These are phyloP conservation scores for Cheirogaleus major DNA, from an alignment of 2,797 vertebrate species.

Conservation along the genomic window DNA sequence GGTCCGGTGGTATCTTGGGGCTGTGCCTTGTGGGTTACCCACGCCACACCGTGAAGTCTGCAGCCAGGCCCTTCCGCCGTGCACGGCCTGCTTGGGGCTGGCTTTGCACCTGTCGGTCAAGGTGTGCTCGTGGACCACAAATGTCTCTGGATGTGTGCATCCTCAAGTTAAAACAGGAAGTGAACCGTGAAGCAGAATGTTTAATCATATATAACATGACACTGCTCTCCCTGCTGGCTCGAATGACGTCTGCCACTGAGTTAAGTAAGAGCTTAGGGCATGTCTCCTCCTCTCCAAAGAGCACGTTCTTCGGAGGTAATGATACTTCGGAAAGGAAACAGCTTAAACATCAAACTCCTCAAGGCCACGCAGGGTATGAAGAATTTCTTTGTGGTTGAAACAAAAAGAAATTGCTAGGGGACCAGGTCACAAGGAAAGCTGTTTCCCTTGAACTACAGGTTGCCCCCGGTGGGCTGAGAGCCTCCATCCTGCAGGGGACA, in stretches of 20 bases:
- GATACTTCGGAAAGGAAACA: neutral
- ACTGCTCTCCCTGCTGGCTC: neutral
- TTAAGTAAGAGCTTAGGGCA: neutral
- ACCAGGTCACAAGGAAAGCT: neutral
- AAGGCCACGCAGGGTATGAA: neutral
- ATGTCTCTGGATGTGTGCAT: accelerated
- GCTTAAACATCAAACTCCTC: neutral
- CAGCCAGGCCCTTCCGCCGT: neutral
- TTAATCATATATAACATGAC: too few relatives aligned
- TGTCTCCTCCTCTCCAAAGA: neutral
- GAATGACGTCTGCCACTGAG: neutral
- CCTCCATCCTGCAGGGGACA: neutral
- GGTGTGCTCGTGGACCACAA: accelerated
- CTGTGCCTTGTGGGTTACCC: neutral
- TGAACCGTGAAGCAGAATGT: accelerated
- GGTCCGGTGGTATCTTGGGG: accelerated
- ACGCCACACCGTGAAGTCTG: accelerated
- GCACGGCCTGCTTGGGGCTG: neutral
- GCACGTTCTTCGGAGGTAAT: neutral
- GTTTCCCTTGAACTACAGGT: neutral
- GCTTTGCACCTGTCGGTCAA: neutral
- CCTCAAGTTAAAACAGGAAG: neutral
- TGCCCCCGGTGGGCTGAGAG: neutral
- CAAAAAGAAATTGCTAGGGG: neutral
- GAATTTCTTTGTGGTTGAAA: neutral